Evolutionary conservation across 1,140 invertebrate species (phyloP).

Genomic region (Bradysia coprophila): DNA sequence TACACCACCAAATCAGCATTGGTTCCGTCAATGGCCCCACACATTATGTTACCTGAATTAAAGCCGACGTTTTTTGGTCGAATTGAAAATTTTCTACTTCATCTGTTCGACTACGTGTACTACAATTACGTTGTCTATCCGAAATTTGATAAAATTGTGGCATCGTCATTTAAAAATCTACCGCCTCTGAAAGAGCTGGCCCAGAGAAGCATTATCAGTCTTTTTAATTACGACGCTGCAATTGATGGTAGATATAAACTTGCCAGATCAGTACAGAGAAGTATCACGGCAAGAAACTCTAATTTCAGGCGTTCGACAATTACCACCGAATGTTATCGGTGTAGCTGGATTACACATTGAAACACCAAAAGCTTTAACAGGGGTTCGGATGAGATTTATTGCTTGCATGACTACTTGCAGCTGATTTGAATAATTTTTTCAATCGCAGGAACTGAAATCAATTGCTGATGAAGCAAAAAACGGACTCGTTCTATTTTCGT

Average conservation of each 20-base stretch:
- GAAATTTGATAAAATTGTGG: neutral
- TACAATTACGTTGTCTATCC: neutral
- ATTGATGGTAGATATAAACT: too few species aligned
- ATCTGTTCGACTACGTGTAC: neutral
- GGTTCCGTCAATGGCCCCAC: neutral
- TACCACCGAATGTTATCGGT: slow-evolving; percentile 25
- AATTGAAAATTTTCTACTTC: neutral
- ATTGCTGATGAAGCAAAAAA: slow-evolving; percentile 21
- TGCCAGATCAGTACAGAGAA: too few species aligned
- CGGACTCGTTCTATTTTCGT: slow-evolving; percentile 26
- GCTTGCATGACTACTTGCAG: too few species aligned
- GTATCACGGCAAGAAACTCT: too few species aligned
- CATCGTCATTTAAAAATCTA: neutral
- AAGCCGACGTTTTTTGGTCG: neutral
- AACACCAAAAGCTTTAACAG: slow-evolving; percentile 9
- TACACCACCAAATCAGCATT: neutral
- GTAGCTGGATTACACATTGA: slow-evolving; percentile 27
- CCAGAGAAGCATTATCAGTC: neutral
- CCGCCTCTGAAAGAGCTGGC: neutral
- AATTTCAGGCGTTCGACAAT: slow-evolving; percentile 3
- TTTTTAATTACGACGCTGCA: too few species aligned
- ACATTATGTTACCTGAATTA: neutral
- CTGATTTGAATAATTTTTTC: neutral
- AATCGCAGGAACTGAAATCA: slow-evolving; percentile 18
- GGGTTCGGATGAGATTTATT: too few species aligned